Evolutionary conservation across 2,797 vertebrate species (phyloP).

Genomic region (Moxostoma hubbsi): DNA sequence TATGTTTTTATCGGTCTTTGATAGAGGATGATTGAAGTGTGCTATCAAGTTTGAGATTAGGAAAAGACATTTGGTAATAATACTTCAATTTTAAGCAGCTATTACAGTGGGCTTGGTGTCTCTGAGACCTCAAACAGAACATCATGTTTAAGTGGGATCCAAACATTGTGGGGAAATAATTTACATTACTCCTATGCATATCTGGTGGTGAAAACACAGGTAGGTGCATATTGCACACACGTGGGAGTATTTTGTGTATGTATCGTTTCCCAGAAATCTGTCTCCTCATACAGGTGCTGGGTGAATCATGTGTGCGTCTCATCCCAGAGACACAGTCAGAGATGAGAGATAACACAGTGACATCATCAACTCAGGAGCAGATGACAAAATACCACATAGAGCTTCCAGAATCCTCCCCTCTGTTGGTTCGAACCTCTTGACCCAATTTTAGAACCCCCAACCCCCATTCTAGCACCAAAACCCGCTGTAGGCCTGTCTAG

Average conservation of each 20-base stretch:
- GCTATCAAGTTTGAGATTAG: too few species aligned
- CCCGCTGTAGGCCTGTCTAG: neutral
- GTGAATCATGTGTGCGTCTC: constrained; percentile 46
- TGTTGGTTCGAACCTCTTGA: neutral
- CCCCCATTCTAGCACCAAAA: neutral
- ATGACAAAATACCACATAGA: constrained; percentile 6
- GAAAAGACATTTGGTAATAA: too few species aligned
- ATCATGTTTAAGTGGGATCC: neutral
- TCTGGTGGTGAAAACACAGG: constrained; percentile 30
- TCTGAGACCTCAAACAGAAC: too few species aligned
- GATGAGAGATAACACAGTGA: constrained; percentile 50
- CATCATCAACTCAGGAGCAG: constrained; percentile 21
- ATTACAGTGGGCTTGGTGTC: too few species aligned
- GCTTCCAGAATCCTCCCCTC: constrained; percentile 18
- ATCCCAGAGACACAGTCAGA: constrained; percentile 37
- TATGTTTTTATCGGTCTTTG: too few species aligned
- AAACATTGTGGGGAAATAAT: constrained; percentile 1
- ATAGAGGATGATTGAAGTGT: too few species aligned
- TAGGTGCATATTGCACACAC: constrained; percentile 36
- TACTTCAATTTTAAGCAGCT: too few species aligned
- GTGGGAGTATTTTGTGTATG: constrained; percentile 43
- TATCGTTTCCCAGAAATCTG: constrained; percentile 54
- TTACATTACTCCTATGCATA: constrained; percentile 8
- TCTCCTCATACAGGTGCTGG: constrained; percentile 54
- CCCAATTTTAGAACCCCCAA: constrained; percentile 5